Evolutionary conservation across 2,888 invertebrate genomes (phyloP).

Genomic region (Noctua janthina): DNA sequence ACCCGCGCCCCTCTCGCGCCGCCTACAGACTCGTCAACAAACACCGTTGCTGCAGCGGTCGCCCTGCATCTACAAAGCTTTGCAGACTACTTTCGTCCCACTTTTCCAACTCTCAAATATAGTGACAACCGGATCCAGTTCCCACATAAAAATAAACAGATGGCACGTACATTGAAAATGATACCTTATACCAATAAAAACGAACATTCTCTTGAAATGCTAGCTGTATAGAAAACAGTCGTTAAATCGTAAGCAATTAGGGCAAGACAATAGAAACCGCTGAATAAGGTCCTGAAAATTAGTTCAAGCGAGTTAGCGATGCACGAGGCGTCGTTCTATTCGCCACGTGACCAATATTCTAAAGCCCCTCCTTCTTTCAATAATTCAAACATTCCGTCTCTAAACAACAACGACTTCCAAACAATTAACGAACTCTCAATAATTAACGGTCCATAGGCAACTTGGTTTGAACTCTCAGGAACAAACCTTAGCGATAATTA

Average conservation of each 20-base stretch:
- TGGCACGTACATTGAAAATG: not conserved
- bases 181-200: conserved; percentile 17
- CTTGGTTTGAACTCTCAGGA: conserved; percentile 66
- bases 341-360: conserved; percentile 78
- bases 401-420: conserved; percentile 78
- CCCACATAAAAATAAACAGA: conserved; percentile 29
- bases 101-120: conserved; percentile 77
- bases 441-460: conserved; percentile 73
- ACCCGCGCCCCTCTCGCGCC: conserved; percentile 79
- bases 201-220: not conserved
- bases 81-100: conserved; percentile 82
- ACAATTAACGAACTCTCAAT: conserved; percentile 81
- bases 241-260: conserved; percentile 64
- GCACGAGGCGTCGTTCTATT: conserved; percentile 71
- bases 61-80: conserved; percentile 83
- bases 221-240: conserved; percentile 33
- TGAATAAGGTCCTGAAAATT: conserved; percentile 71
- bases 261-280: conserved; percentile 70
- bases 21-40: conserved; percentile 86
- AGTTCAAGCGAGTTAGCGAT: conserved; percentile 70
- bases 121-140: conserved; percentile 63
- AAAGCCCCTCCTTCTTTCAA: conserved; percentile 79
- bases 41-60: conserved; percentile 87
- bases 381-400: conserved; percentile 81
- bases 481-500: conserved; percentile 52